Evolutionary conservation across 2,888 invertebrate species (phyloP).

Genomic region (Andrena bucephala): DNA sequence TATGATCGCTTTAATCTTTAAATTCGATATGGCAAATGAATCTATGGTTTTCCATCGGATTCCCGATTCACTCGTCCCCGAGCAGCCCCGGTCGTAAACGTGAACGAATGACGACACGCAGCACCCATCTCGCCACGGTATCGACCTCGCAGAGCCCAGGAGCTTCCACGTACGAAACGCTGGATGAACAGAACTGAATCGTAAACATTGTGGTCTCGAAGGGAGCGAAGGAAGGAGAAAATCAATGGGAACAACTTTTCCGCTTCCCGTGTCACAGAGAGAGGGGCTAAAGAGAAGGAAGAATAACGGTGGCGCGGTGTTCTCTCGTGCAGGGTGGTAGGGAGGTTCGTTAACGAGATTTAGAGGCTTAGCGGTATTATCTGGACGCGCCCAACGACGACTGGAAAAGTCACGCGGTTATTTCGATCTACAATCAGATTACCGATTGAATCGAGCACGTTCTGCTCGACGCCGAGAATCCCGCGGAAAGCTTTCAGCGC

Average conservation of each 20-base stretch:
- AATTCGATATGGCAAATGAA: constrained; percentile 6
- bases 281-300: neutral
- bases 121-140: constrained; percentile 18
- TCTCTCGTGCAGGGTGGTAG: neutral
- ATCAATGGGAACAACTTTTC: constrained; percentile 22
- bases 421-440: constrained; percentile 40
- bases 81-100: constrained; percentile 47
- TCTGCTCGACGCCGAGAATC: neutral
- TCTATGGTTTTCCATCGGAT: constrained; percentile 8
- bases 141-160: constrained; percentile 28
- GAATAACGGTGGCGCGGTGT: neutral
- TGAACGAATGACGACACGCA: constrained; percentile 25
- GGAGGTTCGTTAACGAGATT: constrained; percentile 37
- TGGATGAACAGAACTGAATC: constrained; percentile 1
- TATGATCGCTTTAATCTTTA: too few species aligned
- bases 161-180: constrained; percentile 5
- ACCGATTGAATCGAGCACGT: neutral
- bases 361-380: constrained; percentile 36
- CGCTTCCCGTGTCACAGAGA: neutral
- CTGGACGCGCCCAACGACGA: constrained; percentile 29
- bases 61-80: constrained; percentile 11
- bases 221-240: neutral
- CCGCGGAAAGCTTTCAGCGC: neutral
- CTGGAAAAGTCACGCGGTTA: constrained; percentile 41
- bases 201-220: constrained; percentile 23